Percentiles rank a stretch among this genome's conserved stretches.
phyloP scores from a whole-genome alignment of 1,140 invertebrate genomes.

The Marisa cornuarietis region DNA sequence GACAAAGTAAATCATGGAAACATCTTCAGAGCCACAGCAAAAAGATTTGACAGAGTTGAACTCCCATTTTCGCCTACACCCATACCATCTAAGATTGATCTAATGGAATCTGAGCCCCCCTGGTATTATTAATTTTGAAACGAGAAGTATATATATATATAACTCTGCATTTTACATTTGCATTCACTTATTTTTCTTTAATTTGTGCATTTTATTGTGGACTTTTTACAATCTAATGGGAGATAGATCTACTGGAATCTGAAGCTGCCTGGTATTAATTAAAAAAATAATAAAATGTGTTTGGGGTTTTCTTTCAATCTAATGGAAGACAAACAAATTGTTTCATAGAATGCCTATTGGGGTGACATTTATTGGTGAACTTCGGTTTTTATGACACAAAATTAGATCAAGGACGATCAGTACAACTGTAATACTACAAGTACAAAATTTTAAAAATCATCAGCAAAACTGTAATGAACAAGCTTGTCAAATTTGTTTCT shows the following conservation, averaged over 20 bases:
- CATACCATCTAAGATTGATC: constrained; percentile 14
- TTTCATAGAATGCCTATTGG: neutral
- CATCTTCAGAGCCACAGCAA: neutral
- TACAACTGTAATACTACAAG: too few relatives aligned
- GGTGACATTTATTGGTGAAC: too few relatives aligned
- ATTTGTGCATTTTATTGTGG: neutral
- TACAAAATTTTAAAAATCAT: too few relatives aligned
- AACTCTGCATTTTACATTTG: too few relatives aligned
- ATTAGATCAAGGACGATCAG: too few relatives aligned
- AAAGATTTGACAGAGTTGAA: constrained; percentile 13
- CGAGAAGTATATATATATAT: too few relatives aligned
- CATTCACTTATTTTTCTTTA: neutral
- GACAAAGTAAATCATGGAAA: neutral
- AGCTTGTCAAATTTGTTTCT: too few relatives aligned
- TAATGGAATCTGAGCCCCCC: constrained; percentile 3
- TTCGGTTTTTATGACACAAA: too few relatives aligned
- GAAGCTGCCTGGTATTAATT: neutral
- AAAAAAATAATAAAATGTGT: neutral
- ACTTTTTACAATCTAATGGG: neutral
- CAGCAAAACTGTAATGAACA: too few relatives aligned
- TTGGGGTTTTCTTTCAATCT: neutral
- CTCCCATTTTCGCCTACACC: constrained; percentile 25
- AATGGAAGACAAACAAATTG: neutral
- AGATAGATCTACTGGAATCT: neutral
- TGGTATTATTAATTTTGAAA: neutral